phyloP scores from a whole-genome alignment of 2,888 invertebrate genomes.

The Caenorhabditis sinica region DNA sequence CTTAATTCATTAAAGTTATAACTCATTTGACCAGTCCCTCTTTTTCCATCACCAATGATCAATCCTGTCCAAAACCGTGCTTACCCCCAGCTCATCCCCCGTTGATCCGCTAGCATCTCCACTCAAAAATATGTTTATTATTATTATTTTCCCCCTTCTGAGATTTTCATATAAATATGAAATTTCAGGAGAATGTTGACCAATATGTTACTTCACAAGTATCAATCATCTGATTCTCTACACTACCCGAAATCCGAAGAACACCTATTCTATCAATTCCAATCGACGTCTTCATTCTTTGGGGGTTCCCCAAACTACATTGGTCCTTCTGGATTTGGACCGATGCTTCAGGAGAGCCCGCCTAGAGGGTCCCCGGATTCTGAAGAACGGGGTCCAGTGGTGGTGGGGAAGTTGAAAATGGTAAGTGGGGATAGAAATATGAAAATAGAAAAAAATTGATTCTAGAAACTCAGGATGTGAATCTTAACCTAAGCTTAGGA shows the following conservation, averaged over 20 bases:
- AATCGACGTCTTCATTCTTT: not conserved
- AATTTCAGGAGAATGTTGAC: slow-evolving; percentile 35
- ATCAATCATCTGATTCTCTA: not conserved
- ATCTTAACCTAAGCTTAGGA: too few species aligned
- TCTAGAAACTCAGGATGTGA: too few species aligned
- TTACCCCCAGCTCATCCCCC: slow-evolving; percentile 21
- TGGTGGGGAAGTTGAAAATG: not conserved
- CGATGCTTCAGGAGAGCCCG: not conserved
- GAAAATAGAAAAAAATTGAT: too few species aligned
- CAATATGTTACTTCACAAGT: slow-evolving; percentile 38
- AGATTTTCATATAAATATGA: slow-evolving; percentile 10
- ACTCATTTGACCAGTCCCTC: not conserved
- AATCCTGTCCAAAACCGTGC: slow-evolving; percentile 28
- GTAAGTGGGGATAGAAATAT: not conserved
- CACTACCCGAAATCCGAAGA: not conserved
- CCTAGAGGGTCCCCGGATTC: not conserved
- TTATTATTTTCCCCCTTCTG: too few species aligned
- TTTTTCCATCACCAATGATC: slow-evolving; percentile 12
- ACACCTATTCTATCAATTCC: not conserved
- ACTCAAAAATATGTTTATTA: slow-evolving; percentile 34
- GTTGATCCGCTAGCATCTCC: not conserved
- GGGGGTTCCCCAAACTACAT: not conserved
- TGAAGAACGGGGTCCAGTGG: not conserved
- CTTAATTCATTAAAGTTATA: not conserved
- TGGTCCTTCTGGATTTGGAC: not conserved